Percentiles rank a stretch among this genome's conserved stretches.
Conservation (phyloP, 2,113 vertebrate species). For the Myodes glareolus region DNA sequence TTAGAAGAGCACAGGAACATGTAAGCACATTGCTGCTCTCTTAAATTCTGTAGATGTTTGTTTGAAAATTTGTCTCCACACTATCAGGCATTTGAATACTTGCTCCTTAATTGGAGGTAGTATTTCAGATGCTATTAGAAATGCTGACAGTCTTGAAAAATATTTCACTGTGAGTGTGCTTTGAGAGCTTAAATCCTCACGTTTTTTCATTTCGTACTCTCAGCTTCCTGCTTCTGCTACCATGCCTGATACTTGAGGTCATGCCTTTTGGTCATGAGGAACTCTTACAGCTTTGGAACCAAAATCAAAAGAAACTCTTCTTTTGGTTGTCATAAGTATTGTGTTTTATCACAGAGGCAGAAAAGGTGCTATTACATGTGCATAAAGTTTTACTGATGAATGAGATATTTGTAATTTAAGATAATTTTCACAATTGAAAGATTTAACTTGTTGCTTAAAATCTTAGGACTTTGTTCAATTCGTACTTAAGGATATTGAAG, state of each 20-base stretch:
- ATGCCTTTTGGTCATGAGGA: not conserved
- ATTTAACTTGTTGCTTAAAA: not conserved
- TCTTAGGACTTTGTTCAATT: not conserved
- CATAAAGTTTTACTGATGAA: not conserved
- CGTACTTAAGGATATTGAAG: not conserved
- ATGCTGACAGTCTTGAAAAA: not conserved
- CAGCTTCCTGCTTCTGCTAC: not conserved
- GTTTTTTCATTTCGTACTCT: not conserved
- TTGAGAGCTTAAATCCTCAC: not conserved
- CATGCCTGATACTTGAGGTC: not conserved
- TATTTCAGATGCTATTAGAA: not conserved
- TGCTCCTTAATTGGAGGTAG: not conserved
- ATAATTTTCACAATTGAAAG: not conserved
- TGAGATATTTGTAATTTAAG: not conserved
- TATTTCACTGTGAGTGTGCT: not conserved
- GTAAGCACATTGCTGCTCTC: not conserved
- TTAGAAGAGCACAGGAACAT: not conserved
- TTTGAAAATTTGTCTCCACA: not conserved
- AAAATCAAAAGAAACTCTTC: not conserved
- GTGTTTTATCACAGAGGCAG: not conserved
- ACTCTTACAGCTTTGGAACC: not conserved
- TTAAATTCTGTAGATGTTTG: not conserved
- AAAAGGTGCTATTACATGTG: not conserved
- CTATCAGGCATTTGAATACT: not conserved
- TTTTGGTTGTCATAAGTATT: not conserved